Conservation (phyloP, 1,140 invertebrate genomes). For the Papilio helenus region DNA sequence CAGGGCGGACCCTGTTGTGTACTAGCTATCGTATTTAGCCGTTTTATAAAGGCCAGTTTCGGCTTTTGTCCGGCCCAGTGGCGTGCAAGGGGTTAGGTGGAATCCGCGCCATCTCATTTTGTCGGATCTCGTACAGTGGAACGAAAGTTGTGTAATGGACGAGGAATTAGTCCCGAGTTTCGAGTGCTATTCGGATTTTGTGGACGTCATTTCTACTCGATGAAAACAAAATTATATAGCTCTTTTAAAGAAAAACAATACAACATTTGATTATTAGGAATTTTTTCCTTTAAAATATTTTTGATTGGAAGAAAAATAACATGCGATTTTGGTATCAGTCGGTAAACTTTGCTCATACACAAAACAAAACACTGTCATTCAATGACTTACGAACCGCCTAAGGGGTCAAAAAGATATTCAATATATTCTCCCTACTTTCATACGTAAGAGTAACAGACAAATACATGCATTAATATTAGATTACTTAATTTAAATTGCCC, state of each 20-base stretch:
- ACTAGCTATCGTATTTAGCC: conserved; percentile 44
- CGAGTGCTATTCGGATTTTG: conserved; percentile 42
- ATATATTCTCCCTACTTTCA: not conserved
- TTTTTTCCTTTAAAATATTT: too few relatives aligned
- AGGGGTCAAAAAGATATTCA: not conserved
- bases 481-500: conserved; percentile 25
- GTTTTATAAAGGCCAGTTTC: conserved; percentile 54
- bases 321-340: too few relatives aligned
- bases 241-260: not conserved
- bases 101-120: conserved; percentile 49
- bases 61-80: conserved; percentile 47
- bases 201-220: conserved; percentile 40
- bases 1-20: conserved; percentile 31
- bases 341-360: too few relatives aligned
- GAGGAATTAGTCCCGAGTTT: conserved; percentile 46
- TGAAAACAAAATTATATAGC: conserved; percentile 6
- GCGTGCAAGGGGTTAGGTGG: conserved; percentile 42
- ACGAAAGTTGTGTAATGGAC: conserved; percentile 47
- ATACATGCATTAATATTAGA: conserved; percentile 11
- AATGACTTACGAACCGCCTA: not conserved
- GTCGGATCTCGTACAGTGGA: conserved; percentile 42
- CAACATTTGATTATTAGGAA: too few relatives aligned
- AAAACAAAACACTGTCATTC: not conserved
- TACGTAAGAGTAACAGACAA: not conserved
- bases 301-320: too few relatives aligned